phyloP scores from a whole-genome alignment of 1,140 invertebrate genomes.

The Lutraria rhynchaena region DNA sequence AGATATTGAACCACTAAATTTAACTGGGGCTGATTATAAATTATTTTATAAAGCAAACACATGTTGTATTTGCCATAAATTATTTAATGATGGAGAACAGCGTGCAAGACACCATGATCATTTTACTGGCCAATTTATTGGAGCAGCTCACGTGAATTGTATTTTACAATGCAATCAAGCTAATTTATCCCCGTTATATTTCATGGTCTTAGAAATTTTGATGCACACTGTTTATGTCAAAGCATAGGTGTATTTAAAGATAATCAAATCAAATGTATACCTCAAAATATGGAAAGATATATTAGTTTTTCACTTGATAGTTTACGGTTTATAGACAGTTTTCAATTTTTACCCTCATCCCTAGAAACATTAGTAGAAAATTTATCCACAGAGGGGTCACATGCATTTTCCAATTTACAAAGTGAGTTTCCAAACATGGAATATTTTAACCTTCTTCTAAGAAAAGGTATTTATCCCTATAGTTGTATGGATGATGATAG shows the following conservation, averaged over 20 bases:
- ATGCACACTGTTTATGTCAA: constrained; percentile 77
- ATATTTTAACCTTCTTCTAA: constrained; percentile 22
- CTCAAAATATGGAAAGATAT: constrained; percentile 79
- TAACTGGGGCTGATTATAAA: constrained; percentile 9
- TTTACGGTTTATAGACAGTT: constrained; percentile 55
- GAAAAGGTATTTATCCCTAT: constrained; percentile 59
- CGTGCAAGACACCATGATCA: constrained; percentile 52
- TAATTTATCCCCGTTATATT: constrained; percentile 77
- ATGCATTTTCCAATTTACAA: constrained; percentile 31
- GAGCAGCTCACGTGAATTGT: constrained; percentile 44
- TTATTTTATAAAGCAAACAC: constrained; percentile 5
- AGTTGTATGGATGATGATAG: constrained; percentile 35
- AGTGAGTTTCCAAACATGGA: constrained; percentile 16
- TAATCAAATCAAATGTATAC: constrained; percentile 74
- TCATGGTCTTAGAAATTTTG: constrained; percentile 81
- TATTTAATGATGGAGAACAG: not conserved
- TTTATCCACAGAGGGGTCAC: constrained; percentile 37
- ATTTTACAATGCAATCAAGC: constrained; percentile 47
- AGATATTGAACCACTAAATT: constrained; percentile 5
- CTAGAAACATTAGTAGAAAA: constrained; percentile 35
- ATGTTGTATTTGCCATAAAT: constrained; percentile 58
- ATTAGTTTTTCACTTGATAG: constrained; percentile 57
- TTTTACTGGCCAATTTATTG: constrained; percentile 42
- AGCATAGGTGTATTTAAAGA: constrained; percentile 67
- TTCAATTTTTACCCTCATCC: constrained; percentile 40